phyloP scores from a whole-genome alignment of 2,113 vertebrate species.

The Morone saxatilis region DNA sequence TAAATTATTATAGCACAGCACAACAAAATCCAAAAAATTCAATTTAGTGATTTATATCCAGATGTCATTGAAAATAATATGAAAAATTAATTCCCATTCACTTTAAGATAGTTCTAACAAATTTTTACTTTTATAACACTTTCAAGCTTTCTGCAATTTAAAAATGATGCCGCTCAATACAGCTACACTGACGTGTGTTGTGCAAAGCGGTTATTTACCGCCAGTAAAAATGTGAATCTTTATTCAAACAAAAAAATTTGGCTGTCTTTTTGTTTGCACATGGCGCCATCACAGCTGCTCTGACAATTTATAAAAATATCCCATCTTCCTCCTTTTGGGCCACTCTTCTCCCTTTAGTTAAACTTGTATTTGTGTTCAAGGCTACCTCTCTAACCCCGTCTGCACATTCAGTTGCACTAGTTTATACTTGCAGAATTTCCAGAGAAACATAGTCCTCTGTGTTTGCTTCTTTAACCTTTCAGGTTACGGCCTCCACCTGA shows the following conservation, averaged over 20 bases:
- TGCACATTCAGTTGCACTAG: neutral
- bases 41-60: conserved; percentile 6
- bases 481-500: conserved; percentile 14
- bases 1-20: conserved; percentile 46
- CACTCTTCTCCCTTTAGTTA: neutral
- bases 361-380: conserved; percentile 2
- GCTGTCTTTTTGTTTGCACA: neutral
- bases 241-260: neutral
- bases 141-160: neutral
- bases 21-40: neutral
- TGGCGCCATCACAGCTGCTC: neutral
- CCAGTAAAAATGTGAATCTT: neutral
- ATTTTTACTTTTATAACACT: neutral
- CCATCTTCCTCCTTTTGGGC: neutral
- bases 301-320: conserved; percentile 20
- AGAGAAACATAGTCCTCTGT: neutral
- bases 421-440: neutral
- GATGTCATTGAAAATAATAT: neutral
- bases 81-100: neutral
- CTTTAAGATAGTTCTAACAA: neutral
- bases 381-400: neutral
- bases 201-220: neutral
- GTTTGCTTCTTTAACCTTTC: conserved; percentile 18
- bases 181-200: neutral
- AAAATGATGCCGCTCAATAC: neutral